phyloP scores from a whole-genome alignment of 2,113 vertebrate genomes.

The Natator depressus region DNA sequence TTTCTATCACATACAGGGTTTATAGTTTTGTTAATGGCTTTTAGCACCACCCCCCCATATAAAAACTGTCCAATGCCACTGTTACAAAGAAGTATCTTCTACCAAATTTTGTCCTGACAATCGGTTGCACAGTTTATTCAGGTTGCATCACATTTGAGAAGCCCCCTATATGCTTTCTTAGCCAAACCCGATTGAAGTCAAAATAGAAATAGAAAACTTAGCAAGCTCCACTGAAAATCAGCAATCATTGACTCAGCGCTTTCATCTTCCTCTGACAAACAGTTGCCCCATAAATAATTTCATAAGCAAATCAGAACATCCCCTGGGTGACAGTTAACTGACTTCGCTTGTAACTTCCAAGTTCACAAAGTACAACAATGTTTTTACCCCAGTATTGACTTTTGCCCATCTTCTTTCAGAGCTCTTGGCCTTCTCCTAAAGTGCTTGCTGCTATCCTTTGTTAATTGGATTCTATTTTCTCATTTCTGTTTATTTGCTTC shows the following conservation, averaged over 20 bases:
- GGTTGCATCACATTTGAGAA: slow-evolving; percentile 26
- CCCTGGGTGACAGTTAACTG: neutral
- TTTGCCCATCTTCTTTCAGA: slow-evolving; percentile 34
- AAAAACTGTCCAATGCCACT: too few relatives aligned
- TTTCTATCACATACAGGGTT: too few relatives aligned
- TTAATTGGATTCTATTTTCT: slow-evolving; percentile 42
- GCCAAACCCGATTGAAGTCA: neutral
- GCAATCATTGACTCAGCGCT: neutral
- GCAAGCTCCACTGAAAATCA: neutral
- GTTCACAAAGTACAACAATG: slow-evolving; percentile 27
- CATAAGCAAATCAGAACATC: slow-evolving; percentile 39
- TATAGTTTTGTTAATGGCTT: too few relatives aligned
- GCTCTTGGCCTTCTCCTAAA: neutral
- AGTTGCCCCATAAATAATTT: slow-evolving; percentile 2
- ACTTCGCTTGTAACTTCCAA: neutral
- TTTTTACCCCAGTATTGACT: slow-evolving; percentile 5
- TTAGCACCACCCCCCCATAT: too few relatives aligned
- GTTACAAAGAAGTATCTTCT: fast-evolving
- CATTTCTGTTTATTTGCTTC: slow-evolving; percentile 41
- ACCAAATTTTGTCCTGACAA: neutral
- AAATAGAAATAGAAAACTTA: neutral
- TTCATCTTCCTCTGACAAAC: neutral
- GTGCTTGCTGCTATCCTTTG: slow-evolving; percentile 11
- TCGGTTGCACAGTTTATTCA: neutral
- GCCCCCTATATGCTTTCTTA: neutral